Base-by-base conservation (phyloP, 2,113 vertebrate species). In the Nyctereutes procyonoides region DNA sequence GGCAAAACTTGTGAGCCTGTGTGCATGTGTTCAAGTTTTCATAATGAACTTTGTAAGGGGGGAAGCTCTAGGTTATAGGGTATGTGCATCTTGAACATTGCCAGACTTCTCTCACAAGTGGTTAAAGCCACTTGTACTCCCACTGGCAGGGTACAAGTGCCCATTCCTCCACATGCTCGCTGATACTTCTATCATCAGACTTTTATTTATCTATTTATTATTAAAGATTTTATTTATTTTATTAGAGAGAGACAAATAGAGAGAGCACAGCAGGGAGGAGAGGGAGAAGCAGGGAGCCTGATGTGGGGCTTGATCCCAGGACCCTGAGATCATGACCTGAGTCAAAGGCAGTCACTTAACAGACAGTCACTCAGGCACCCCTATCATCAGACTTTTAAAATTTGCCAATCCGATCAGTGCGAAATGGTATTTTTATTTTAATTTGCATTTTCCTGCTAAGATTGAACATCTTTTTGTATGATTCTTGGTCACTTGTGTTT, bases 341-440 rank as follows among this genome's bases (percentile, higher is more conserved):
- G 43, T 43, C 43, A 43, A 43, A 43, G 43, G 6, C 43, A 43
- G 43, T 7, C 43, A 43, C 43, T 43, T 6, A 43, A 43, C 43
- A 43, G 43, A 43, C 43, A 43, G 43, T 43, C 43, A 43, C 43
- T 43, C 43, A 43, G 43, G 43, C 43, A 7, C 43, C 43, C 91
- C 74, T 95, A 88, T 96, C 82, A 73, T 90, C 58, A 97, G 90
- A 90, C 87, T 92, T 95, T 80, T 88, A 60, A 96, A 96, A 96
- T 96, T 94, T 97, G 69, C 90, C 96, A 95, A 38, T 95, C 67
- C 60, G 56, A 97, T 32, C 48, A 95, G 87, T 96, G 88, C 71
- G 88, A 97, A 97, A 85, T 93, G 55, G 65, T 96, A 63, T 89
- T 95, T 97, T 97, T 90, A 35, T 96, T 96, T 96, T 95, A 85